phyloP scores from a whole-genome alignment of 2,888 invertebrate species.

The Ommatoiulus sabulosus region DNA sequence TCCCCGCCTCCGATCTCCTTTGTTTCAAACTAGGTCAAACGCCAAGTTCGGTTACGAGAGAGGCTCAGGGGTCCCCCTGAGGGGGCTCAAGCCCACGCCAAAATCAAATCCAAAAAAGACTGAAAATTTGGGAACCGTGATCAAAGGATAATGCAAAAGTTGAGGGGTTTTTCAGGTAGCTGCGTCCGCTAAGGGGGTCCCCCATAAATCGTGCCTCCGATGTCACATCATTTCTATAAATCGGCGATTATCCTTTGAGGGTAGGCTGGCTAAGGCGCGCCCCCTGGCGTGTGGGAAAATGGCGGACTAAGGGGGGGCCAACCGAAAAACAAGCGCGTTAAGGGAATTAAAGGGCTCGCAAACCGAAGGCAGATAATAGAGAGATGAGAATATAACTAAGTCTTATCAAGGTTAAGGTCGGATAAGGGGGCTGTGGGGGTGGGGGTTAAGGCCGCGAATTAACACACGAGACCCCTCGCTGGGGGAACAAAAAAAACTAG shows the following conservation, averaged over 20 bases:
- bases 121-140: background rate
- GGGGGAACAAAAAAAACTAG: background rate
- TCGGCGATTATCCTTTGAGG: slow-evolving; percentile 50
- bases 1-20: no score
- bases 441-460: background rate
- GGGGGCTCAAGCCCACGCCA: background rate
- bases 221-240: background rate
- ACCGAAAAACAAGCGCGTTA: slow-evolving; percentile 29
- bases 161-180: slow-evolving; percentile 7
- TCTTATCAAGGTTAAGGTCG: slow-evolving; percentile 41
- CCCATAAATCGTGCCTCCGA: slow-evolving; percentile 49
- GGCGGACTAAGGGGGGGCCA: slow-evolving; percentile 30
- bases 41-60: no score
- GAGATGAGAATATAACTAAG: background rate
- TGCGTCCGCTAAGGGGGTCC: slow-evolving; percentile 22
- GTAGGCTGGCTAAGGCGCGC: background rate
- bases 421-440: background rate
- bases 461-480: slow-evolving; percentile 14
- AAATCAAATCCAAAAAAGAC: no score
- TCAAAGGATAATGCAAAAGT: slow-evolving; percentile 4
- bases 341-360: background rate
- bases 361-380: background rate
- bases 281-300: slow-evolving; percentile 50
- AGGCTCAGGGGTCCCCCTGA: background rate
- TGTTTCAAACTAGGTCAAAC: no score